Evolutionary conservation across 2,888 invertebrate genomes (phyloP).

Genomic region (Gymnosoma rotundatum): DNA sequence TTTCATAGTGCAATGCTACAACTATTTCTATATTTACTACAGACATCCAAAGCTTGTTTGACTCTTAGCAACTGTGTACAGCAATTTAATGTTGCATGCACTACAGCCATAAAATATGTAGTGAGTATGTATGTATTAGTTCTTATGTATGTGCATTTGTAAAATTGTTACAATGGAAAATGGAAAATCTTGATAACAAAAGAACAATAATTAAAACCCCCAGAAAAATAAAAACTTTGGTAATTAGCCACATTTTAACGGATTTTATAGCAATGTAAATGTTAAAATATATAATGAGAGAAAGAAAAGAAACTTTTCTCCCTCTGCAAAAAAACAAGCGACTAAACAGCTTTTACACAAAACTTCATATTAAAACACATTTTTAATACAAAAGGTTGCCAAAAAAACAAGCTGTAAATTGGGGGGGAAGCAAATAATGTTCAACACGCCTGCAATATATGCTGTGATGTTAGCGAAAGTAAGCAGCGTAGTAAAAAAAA

Average conservation of each 20-base stretch:
- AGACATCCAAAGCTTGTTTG: not conserved
- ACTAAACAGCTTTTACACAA: slow-evolving; percentile 1
- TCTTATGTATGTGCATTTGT: not conserved
- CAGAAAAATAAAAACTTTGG: slow-evolving; percentile 77
- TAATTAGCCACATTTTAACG: slow-evolving; percentile 80
- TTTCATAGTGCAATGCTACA: slow-evolving; percentile 36
- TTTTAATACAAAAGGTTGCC: slow-evolving; percentile 45
- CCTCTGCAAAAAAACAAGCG: not conserved
- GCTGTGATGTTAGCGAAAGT: slow-evolving; percentile 45
- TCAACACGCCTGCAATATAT: slow-evolving; percentile 45
- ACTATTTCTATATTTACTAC: not conserved
- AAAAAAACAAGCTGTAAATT: slow-evolving; percentile 7
- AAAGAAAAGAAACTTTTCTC: slow-evolving; percentile 27
- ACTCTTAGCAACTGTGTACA: slow-evolving; percentile 31
- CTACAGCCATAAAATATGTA: not conserved
- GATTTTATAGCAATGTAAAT: slow-evolving; percentile 75
- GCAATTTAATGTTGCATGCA: slow-evolving; percentile 49
- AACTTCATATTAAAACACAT: slow-evolving; percentile 42
- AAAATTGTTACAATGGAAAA: slow-evolving; percentile 8
- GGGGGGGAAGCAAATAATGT: slow-evolving; percentile 14
- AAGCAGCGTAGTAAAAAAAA: not conserved
- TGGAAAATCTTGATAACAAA: slow-evolving; percentile 64
- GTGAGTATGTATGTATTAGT: too few species aligned
- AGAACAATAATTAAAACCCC: slow-evolving; percentile 52
- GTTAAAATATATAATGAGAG: slow-evolving; percentile 22